Conservation (phyloP, 2,888 invertebrate genomes). For the Andrena marginata region DNA sequence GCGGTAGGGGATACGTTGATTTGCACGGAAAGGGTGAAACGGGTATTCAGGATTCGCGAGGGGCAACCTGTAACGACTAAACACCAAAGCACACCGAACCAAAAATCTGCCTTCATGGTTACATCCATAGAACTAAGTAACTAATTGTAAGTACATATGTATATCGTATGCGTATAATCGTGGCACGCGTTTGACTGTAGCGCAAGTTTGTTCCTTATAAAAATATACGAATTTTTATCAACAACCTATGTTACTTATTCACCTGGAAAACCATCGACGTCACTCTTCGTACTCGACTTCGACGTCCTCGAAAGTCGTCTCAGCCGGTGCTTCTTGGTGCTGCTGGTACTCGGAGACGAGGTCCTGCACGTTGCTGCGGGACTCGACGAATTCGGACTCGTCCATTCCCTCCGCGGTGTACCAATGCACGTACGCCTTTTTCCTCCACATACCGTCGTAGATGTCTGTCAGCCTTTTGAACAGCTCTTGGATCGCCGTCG, state of each 20-base stretch:
- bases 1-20: background rate
- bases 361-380: conserved; percentile 96
- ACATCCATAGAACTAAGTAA: conserved; percentile 23
- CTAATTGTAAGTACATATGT: too few relatives aligned
- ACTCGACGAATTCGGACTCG: conserved; percentile 98
- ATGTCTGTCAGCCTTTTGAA: conserved; percentile 93
- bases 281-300: conserved; percentile 19
- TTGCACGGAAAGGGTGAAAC: background rate
- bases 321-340: conserved; percentile 93
- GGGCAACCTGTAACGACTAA: conserved; percentile 23
- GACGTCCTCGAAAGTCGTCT: conserved; percentile 46
- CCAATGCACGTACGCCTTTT: conserved; percentile 98
- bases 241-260: background rate
- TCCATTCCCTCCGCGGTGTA: conserved; percentile 98
- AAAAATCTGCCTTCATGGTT: conserved; percentile 61
- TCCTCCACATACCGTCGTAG: conserved; percentile 95
- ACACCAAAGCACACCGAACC: conserved; percentile 69
- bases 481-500: conserved; percentile 93
- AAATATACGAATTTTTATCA: conserved; percentile 49
- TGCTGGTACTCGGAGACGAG: conserved; percentile 96
- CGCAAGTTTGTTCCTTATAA: conserved; percentile 61
- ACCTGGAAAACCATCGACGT: too few relatives aligned
- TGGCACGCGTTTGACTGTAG: conserved; percentile 56
- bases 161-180: conserved; percentile 41
- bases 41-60: background rate